These are phyloP conservation scores for Meriones psammophilus DNA, from an alignment of 2,797 vertebrate species.

Conservation along the genomic window DNA sequence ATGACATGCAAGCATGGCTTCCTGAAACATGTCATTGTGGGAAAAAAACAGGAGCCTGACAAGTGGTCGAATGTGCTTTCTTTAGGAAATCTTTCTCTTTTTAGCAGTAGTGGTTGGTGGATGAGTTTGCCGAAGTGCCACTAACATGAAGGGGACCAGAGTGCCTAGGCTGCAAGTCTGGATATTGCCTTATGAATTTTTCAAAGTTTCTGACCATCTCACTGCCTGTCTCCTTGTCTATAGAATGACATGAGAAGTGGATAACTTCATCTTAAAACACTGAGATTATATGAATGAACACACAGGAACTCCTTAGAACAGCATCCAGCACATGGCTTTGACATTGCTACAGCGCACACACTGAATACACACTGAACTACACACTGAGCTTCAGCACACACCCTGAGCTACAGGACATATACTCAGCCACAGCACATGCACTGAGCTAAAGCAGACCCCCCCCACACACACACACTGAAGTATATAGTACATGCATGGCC, in stretches of 20 bases:
- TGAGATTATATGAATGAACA: background rate
- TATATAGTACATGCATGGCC: background rate
- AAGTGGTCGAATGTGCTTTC: fast-evolving
- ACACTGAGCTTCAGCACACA: background rate
- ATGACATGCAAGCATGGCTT: background rate
- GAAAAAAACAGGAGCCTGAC: background rate
- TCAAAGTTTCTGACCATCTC: background rate
- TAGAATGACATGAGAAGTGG: background rate
- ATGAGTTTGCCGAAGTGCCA: background rate
- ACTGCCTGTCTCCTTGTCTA: background rate
- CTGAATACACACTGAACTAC: background rate
- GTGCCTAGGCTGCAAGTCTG: background rate
- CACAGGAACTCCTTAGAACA: background rate
- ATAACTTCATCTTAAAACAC: background rate
- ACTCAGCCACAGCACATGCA: too few relatives aligned
- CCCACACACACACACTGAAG: too few relatives aligned
- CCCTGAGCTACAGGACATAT: background rate
- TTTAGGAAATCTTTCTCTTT: background rate
- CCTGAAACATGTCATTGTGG: background rate
- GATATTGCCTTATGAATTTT: background rate
- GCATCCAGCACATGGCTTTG: fast-evolving
- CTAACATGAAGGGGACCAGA: background rate
- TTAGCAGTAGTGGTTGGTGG: too few relatives aligned
- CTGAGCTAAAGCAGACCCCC: too few relatives aligned
- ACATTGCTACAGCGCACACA: background rate